Conservation (phyloP, 1,140 invertebrate species). For the Trachymyrmex septentrionalis region DNA sequence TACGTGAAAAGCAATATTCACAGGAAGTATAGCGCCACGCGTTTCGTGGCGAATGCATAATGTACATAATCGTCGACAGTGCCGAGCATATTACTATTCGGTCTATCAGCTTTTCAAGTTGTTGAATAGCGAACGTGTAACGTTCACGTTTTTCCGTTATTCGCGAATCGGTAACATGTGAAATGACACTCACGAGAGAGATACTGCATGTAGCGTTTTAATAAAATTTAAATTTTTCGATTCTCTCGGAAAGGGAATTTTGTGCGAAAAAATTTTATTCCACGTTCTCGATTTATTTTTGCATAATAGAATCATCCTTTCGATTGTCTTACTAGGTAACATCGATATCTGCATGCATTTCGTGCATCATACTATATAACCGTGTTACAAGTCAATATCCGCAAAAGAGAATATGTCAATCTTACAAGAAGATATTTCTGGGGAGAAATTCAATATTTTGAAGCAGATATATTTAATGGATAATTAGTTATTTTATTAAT, state of each 20-base stretch:
- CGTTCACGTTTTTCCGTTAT: conserved; percentile 21
- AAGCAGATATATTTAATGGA: neutral
- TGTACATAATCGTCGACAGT: neutral
- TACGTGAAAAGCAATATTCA: conserved; percentile 12
- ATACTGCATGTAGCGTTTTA: conserved; percentile 11
- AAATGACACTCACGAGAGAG: neutral
- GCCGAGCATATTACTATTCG: neutral
- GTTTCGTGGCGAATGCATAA: conserved; percentile 39
- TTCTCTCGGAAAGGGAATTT: neutral
- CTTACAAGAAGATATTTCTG: neutral
- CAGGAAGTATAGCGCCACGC: conserved; percentile 32
- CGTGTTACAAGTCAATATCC: neutral
- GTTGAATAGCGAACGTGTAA: conserved; percentile 25
- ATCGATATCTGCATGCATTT: neutral
- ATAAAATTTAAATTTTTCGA: conserved; percentile 5
- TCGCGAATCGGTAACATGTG: neutral
- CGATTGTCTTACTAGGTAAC: conserved; percentile 9
- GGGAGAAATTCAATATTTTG: neutral
- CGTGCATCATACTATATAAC: neutral
- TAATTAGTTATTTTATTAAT: neutral
- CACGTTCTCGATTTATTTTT: conserved; percentile 8
- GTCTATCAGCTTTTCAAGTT: conserved; percentile 29
- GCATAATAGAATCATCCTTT: neutral
- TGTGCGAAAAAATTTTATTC: neutral
- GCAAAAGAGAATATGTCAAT: neutral